Conservation (phyloP, 2,888 invertebrate genomes). For the Nudaria mundana region DNA sequence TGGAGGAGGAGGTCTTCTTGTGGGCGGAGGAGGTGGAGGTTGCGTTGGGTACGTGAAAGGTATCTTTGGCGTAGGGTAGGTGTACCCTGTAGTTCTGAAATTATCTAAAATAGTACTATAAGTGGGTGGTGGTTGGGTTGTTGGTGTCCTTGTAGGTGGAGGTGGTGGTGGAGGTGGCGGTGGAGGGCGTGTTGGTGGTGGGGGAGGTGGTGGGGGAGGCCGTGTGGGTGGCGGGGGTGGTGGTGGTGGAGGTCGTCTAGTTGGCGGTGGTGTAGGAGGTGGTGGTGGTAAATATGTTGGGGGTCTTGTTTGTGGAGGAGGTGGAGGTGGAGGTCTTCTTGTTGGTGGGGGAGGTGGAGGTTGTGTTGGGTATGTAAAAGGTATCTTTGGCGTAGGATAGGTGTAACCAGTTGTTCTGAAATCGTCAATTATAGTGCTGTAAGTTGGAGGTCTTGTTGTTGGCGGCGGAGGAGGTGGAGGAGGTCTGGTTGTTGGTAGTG, state of each 20-base stretch:
- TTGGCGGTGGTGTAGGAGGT: constrained; percentile 10
- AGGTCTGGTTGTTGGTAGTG: constrained; percentile 3
- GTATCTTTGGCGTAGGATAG: constrained; percentile 15
- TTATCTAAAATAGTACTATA: constrained; percentile 22
- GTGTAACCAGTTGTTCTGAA: constrained; percentile 25
- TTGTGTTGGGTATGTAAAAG: constrained; percentile 22
- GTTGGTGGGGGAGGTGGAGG: constrained; percentile 11
- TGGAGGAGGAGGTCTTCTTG: constrained; percentile 26
- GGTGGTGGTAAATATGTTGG: constrained; percentile 4
- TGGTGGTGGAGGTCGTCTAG: neutral
- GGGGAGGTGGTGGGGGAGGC: neutral
- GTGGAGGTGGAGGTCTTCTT: constrained; percentile 8
- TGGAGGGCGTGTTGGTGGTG: constrained; percentile 1
- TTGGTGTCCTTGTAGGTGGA: constrained; percentile 21
- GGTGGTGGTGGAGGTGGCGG: constrained; percentile 6
- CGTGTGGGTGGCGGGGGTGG: neutral
- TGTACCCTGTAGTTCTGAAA: constrained; percentile 25
- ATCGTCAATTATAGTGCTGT: constrained; percentile 21
- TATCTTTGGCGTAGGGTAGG: constrained; percentile 17
- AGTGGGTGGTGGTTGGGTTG: constrained; percentile 27
- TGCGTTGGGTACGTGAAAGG: constrained; percentile 21
- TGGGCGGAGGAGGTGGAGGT: constrained; percentile 11
- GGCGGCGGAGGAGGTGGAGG: constrained; percentile 21
- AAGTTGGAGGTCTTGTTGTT: constrained; percentile 25
- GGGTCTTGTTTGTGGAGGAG: constrained; percentile 14